Evolutionary conservation across 2,797 vertebrate genomes (phyloP), one percentile per base, ranked within the genome.

Genomic region (Carapus acus): DNA sequence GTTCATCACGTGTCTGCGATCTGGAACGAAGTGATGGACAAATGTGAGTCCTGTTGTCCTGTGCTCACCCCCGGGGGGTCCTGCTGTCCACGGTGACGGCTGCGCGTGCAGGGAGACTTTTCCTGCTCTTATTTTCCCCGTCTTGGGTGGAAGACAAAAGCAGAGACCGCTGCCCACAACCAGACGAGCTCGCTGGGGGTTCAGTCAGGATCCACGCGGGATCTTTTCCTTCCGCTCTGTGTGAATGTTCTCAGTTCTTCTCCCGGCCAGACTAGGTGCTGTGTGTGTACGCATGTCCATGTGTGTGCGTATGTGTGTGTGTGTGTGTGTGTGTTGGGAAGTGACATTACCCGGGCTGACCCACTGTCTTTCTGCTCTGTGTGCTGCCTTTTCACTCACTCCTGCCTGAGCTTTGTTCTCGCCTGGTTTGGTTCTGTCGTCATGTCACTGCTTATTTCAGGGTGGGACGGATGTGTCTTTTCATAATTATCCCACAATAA

Each of bases 291-390:
- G n/a, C n/a, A n/a, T n/a, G n/a, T n/a, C n/a, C n/a, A n/a, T n/a
- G n/a, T n/a, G n/a, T n/a, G n/a, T n/a, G n/a, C n/a, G n/a, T n/a
- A n/a, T n/a, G n/a, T n/a, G n/a, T n/a, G n/a, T n/a, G n/a, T n/a
- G n/a, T n/a, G n/a, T n/a, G n/a, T n/a, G n/a, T n/a, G n/a, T n/a
- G n/a, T n/a, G n/a, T n/a, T n/a, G n/a, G n/a, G n/a, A n/a, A n/a
- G n/a, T 62, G 67, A 23, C 27, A 53, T 68, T 52, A 71, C 67
- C 71, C 65, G 53, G 49, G 43, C 33, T 68, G 43, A 62, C 64
- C 62, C 59, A 3, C 43, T n/a, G 23, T 38, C 42, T 18, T 2
- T 13, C 34, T 4, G 21, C 19, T 2, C 12, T 11, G 16, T 11
- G 31, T 9, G 14, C 31, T 43, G 6, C 18, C 36, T 15, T 1